Conservation (phyloP, 2,888 invertebrate species). For the Sesia apiformis region DNA sequence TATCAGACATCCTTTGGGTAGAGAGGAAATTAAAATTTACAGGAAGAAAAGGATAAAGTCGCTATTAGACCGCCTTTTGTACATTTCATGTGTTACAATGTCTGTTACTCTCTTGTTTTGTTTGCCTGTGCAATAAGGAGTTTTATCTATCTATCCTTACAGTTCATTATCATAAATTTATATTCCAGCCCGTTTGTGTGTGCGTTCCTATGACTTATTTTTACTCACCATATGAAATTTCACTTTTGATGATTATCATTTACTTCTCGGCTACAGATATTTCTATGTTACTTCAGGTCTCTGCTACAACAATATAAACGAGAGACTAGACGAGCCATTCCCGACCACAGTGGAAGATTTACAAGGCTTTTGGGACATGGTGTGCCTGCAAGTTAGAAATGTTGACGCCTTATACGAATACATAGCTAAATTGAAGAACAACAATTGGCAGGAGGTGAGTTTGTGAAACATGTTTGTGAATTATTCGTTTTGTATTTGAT, state of each 20-base stretch:
- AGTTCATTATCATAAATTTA: background rate
- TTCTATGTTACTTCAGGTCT: constrained; percentile 61
- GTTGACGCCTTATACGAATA: constrained; percentile 86
- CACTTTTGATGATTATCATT: too few relatives aligned
- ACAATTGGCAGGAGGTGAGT: constrained; percentile 79
- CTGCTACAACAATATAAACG: constrained; percentile 79
- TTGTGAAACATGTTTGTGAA: background rate
- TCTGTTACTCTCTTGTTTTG: too few relatives aligned
- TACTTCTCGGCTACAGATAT: too few relatives aligned
- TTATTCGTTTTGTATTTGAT: too few relatives aligned
- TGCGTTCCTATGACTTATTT: too few relatives aligned
- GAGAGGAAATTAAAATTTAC: too few relatives aligned
- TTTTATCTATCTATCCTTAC: too few relatives aligned
- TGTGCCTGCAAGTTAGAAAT: constrained; percentile 91
- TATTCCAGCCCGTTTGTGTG: background rate
- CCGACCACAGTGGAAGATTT: constrained; percentile 92
- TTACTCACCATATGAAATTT: too few relatives aligned
- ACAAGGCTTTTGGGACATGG: constrained; percentile 99
- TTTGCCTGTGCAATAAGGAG: too few relatives aligned
- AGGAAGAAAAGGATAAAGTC: too few relatives aligned
- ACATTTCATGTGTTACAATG: too few relatives aligned
- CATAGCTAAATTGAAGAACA: constrained; percentile 75
- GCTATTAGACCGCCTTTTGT: background rate
- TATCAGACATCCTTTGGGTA: too few relatives aligned
- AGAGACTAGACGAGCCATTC: constrained; percentile 84